Conservation (phyloP, 2,888 invertebrate species). For the Chaetoderma sp. region DNA sequence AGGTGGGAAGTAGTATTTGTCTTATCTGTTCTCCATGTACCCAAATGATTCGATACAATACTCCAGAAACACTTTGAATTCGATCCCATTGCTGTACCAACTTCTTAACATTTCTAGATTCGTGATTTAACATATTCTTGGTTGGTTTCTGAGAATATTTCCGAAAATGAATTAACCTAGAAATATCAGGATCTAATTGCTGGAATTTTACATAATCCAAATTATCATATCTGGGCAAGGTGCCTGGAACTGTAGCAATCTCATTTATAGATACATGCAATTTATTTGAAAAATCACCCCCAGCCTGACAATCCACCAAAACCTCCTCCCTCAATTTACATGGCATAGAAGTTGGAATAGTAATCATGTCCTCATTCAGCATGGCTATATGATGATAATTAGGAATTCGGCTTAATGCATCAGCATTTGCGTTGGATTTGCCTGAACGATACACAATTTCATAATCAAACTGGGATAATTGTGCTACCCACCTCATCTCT, state of each 20-base stretch:
- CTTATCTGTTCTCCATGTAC: background rate
- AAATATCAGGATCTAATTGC: background rate
- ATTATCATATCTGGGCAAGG: background rate
- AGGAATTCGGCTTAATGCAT: constrained; percentile 20
- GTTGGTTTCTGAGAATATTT: too few relatives aligned
- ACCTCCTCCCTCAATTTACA: too few relatives aligned
- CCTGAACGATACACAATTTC: constrained; percentile 15
- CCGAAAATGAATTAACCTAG: background rate
- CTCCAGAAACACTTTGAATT: background rate
- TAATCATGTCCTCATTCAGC: background rate
- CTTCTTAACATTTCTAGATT: background rate
- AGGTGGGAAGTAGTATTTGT: background rate
- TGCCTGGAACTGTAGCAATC: too few relatives aligned
- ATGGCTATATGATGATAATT: background rate
- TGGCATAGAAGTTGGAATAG: constrained; percentile 1
- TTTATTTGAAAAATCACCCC: too few relatives aligned
- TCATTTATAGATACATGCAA: too few relatives aligned
- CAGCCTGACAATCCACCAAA: background rate
- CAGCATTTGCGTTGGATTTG: constrained; percentile 14
- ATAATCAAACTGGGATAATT: constrained; percentile 23
- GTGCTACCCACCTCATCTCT: constrained; percentile 28
- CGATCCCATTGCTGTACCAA: background rate
- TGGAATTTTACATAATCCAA: background rate
- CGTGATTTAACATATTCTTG: too few relatives aligned
- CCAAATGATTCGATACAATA: background rate